Evolutionary conservation across 2,888 invertebrate genomes (phyloP).

Genomic region (Teleiodes luculella): DNA sequence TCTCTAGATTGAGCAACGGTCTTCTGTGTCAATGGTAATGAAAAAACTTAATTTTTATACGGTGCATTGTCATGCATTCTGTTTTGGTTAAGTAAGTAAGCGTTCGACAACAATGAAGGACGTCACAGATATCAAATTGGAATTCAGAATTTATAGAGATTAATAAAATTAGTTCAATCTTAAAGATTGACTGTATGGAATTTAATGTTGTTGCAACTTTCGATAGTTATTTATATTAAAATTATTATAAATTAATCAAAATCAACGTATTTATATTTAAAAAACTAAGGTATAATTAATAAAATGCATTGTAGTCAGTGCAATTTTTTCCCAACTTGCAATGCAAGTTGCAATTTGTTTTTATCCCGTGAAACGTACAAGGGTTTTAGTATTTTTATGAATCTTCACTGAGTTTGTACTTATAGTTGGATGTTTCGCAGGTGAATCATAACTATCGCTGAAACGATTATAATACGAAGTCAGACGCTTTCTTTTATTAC

Average conservation of each 20-base stretch:
- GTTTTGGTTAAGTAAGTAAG: not conserved
- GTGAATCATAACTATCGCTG: no score
- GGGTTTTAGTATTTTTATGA: not conserved
- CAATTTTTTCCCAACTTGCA: not conserved
- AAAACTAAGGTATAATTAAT: no score
- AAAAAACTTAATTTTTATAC: conserved; percentile 70
- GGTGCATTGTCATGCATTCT: conserved; percentile 62
- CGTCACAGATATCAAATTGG: no score
- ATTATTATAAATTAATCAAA: no score
- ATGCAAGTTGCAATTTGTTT: no score
- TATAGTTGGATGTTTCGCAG: conserved; percentile 12
- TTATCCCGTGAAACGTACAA: not conserved
- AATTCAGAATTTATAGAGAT: no score
- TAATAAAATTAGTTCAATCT: no score
- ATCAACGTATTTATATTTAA: no score
- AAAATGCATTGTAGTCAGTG: not conserved
- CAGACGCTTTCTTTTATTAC: not conserved
- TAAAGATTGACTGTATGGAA: no score
- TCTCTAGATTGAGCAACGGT: conserved; percentile 69
- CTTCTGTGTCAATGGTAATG: conserved; percentile 77
- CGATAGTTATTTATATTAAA: no score
- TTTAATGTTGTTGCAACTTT: no score
- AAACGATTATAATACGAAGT: not conserved
- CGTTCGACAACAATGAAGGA: no score
- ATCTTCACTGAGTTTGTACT: not conserved